Percentiles rank a stretch among this genome's conserved stretches.
These are phyloP conservation scores for Alfaro cultratus DNA, from an alignment of 2,797 vertebrate genomes.

Conservation along the genomic window DNA sequence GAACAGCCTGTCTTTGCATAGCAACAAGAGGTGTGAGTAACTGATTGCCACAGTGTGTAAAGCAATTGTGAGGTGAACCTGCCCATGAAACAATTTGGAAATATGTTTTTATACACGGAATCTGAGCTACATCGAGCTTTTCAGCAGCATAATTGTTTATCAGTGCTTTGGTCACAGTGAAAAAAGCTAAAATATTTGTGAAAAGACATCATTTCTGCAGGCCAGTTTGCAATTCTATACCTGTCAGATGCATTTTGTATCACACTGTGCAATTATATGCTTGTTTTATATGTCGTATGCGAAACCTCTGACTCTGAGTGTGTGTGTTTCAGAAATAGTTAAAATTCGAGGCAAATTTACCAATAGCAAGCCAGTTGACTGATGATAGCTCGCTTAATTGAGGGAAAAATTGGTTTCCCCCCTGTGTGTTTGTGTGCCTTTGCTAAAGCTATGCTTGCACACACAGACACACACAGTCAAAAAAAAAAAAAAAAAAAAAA, in stretches of 20 bases:
- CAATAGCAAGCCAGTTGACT: constrained; percentile 50
- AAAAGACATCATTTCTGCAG: constrained; percentile 15
- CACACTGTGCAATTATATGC: constrained; percentile 37
- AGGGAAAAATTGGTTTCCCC: constrained; percentile 61
- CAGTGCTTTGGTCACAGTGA: neutral
- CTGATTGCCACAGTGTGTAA: constrained; percentile 28
- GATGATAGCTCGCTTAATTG: constrained; percentile 63
- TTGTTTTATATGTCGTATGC: constrained; percentile 23
- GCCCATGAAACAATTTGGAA: constrained; percentile 22
- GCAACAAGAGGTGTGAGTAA: constrained; percentile 29
- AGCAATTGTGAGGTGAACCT: constrained; percentile 26
- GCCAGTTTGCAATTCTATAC: constrained; percentile 22
- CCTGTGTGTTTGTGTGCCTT: constrained; percentile 31
- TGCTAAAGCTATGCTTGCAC: constrained; percentile 15
- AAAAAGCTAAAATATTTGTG: constrained; percentile 16
- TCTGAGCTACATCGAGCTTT: constrained; percentile 13
- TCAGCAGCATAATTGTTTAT: constrained; percentile 4
- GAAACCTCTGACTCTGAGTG: neutral
- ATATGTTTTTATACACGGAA: constrained; percentile 7
- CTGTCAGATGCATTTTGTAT: constrained; percentile 26
- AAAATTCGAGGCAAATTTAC: constrained; percentile 39
- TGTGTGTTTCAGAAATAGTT: constrained; percentile 18
- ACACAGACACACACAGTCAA: constrained; percentile 7
- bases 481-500: neutral
- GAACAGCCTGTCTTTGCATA: constrained; percentile 33